Percentiles rank a stretch among this genome's conserved stretches.
Conservation (phyloP, 2,888 invertebrate species). For the Chrysomela aeneicollis region DNA sequence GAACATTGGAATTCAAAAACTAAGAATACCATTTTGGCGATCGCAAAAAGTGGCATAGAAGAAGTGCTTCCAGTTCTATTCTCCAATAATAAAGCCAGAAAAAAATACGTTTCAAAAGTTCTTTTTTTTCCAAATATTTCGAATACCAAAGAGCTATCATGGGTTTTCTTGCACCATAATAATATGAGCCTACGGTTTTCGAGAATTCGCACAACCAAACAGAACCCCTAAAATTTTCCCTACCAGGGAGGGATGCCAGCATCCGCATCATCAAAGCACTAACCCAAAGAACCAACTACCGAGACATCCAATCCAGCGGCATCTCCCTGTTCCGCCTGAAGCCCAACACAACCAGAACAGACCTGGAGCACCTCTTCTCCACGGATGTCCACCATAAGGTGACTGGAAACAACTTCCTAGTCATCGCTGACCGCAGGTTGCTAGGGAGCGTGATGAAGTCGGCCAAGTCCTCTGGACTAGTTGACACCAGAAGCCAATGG, state of each 20-base stretch:
- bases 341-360: conserved; percentile 34
- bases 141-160: too few species aligned
- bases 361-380: conserved; percentile 47
- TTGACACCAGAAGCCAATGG: conserved; percentile 81
- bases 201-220: too few species aligned
- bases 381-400: conserved; percentile 51
- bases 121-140: too few species aligned
- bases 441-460: conserved; percentile 73
- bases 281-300: conserved; percentile 56
- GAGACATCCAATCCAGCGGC: conserved; percentile 46
- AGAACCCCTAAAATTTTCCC: too few species aligned
- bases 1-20: too few species aligned
- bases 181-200: too few species aligned
- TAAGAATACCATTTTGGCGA: too few species aligned
- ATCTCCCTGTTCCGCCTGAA: conserved; percentile 55
- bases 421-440: conserved; percentile 56
- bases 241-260: conserved; percentile 70
- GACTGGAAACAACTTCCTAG: conserved; percentile 46
- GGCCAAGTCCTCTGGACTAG: conserved; percentile 72
- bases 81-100: too few species aligned
- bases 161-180: too few species aligned
- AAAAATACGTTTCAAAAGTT: too few species aligned
- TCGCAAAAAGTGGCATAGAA: too few species aligned
- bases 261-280: conserved; percentile 70
- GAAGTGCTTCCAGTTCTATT: too few species aligned